Conservation (phyloP, 1,140 invertebrate genomes). For the Apis dorsata region DNA sequence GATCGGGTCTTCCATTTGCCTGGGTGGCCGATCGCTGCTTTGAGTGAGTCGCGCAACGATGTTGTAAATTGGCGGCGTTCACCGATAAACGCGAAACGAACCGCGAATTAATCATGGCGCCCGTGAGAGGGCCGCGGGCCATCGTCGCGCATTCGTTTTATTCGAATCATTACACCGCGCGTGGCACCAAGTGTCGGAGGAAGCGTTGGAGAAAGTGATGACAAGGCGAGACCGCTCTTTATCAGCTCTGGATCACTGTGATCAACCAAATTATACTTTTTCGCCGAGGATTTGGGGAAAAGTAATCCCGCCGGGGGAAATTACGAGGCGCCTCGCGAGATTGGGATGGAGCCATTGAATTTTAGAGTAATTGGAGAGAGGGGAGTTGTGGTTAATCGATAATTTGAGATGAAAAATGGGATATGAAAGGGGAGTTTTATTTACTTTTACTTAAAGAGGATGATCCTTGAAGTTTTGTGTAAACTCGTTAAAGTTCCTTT, state of each 20-base stretch:
- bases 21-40: constrained; percentile 39
- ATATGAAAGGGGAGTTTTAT: too few species aligned
- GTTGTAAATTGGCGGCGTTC: constrained; percentile 49
- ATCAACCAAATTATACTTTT: constrained; percentile 33
- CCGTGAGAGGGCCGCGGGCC: constrained; percentile 27
- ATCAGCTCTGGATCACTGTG: constrained; percentile 14
- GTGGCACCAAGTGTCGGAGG: too few species aligned
- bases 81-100: constrained; percentile 36
- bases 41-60: constrained; percentile 2
- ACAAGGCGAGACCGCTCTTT: neutral
- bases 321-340: neutral
- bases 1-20: neutral
- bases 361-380: neutral
- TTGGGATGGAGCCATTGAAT: neutral
- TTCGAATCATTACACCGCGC: constrained; percentile 19
- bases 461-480: too few species aligned
- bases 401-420: too few species aligned
- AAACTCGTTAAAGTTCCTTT: too few species aligned
- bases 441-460: too few species aligned
- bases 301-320: neutral
- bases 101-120: constrained; percentile 39
- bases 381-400: neutral
- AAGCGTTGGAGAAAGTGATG: too few species aligned
- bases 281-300: constrained; percentile 13
- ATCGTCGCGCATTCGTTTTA: constrained; percentile 30